A percentile compares a stretch with the other conserved stretches of the same genome.
Evolutionary conservation across 2,797 vertebrate species (phyloP).

Genomic region (Xerus rutilus): DNA sequence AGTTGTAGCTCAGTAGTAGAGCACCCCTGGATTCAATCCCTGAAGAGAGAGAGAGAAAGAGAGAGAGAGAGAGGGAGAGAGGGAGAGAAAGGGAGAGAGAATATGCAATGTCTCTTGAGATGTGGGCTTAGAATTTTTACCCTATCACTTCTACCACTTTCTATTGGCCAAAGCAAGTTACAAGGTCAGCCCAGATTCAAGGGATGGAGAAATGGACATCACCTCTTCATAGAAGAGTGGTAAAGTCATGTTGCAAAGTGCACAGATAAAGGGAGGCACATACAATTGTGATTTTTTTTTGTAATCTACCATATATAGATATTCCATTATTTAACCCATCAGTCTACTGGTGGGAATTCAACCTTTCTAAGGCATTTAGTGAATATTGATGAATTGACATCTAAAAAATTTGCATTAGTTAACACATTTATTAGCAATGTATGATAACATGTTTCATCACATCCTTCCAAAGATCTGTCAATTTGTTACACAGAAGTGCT

Average conservation of each 20-base stretch:
- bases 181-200: not conserved
- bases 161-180: not conserved
- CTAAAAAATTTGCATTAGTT: not conserved
- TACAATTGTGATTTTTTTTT: not conserved
- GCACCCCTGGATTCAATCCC: no score
- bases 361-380: slow-evolving; percentile 4
- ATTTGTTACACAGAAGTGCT: not conserved
- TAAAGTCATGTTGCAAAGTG: not conserved
- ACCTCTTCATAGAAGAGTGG: not conserved
- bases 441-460: not conserved
- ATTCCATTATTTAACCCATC: not conserved
- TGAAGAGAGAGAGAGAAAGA: no score
- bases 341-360: not conserved
- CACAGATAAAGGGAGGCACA: not conserved
- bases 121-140: not conserved
- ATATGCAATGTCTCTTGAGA: not conserved
- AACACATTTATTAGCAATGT: not conserved
- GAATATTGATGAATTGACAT: not conserved
- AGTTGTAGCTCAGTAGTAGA: no score
- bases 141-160: not conserved
- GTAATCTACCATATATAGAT: not conserved
- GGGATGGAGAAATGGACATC: not conserved
- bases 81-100: no score
- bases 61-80: no score
- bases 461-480: not conserved